These are phyloP conservation scores for Sweltsa coloradensis DNA, from an alignment of 1,140 invertebrate species.

Conservation along the genomic window DNA sequence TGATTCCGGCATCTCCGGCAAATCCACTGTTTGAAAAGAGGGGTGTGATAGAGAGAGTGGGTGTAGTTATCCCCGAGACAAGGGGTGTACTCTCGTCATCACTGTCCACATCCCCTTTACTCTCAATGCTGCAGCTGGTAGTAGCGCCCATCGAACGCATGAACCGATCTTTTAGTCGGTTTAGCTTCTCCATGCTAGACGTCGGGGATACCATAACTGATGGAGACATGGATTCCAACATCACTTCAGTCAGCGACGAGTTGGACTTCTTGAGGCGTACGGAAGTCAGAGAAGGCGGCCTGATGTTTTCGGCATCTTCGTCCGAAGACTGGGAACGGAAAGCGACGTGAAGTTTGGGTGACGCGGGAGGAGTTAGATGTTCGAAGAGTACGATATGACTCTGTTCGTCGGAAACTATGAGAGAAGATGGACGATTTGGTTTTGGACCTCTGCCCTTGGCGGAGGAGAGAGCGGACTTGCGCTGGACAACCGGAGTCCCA, in stretches of 20 bases:
- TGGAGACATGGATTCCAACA: conserved; percentile 14
- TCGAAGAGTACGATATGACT: neutral
- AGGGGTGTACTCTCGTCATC: conserved; percentile 50
- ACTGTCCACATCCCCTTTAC: conserved; percentile 27
- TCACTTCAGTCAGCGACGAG: conserved; percentile 13
- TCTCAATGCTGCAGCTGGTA: conserved; percentile 23
- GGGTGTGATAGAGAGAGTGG: conserved; percentile 14
- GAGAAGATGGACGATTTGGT: conserved; percentile 20
- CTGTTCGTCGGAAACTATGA: conserved; percentile 16
- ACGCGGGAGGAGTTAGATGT: conserved; percentile 22
- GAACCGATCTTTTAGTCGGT: conserved; percentile 31
- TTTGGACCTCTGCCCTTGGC: conserved; percentile 6
- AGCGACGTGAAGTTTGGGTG: conserved; percentile 20
- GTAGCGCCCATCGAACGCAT: conserved; percentile 32
- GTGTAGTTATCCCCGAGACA: conserved; percentile 35
- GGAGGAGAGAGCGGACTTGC: neutral
- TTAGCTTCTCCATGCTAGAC: conserved; percentile 27
- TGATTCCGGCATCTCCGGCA: conserved; percentile 8
- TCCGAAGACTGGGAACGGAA: conserved; percentile 26
- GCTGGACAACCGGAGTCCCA: conserved; percentile 30
- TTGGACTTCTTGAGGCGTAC: conserved; percentile 3
- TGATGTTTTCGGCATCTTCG: conserved; percentile 18
- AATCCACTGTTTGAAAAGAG: conserved; percentile 11
- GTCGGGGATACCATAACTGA: conserved; percentile 10
- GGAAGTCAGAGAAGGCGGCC: neutral